Base-by-base conservation (phyloP, 2,888 invertebrate species). In the Caenorhabditis sinica region DNA sequence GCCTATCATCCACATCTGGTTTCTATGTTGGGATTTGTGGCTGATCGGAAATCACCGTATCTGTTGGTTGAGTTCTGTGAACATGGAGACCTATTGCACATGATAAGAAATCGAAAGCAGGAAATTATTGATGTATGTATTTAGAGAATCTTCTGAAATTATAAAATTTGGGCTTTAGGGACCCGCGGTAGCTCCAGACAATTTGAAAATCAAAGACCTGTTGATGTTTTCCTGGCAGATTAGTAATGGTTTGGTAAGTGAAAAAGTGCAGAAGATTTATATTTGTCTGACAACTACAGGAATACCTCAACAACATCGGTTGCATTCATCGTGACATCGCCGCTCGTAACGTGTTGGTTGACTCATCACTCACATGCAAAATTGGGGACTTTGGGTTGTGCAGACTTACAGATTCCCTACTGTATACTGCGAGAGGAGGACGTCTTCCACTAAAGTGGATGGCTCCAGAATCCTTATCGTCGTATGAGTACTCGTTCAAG, bases 301-400 rank as follows among this genome's bases (percentile, higher is more conserved):
- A 89, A 43, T 89, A 90, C 61, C 83, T 91, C 61, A 89, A 85
- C 75, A 88, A 85, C 71, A 86, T 88, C n/a, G 91, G 91, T 8
- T 91, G 91, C 68, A 91, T 91, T 43, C 91, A 91, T 76, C 83
- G 90, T 63, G 91, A 91, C 68, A 87, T 91, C 20, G 91, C 91
- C 11, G 90, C 90, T 1, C 76, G 91, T 30, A 91, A 91, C 58
- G 90, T 91, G 3, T 82, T 91, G 6, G 86, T 91, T 8, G 90
- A 89, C 71, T 76, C 76, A 17, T 69, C 74, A 0, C 87, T 88
- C 20, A 75, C 83, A 4, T 90, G 90, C 83, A 91, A 90, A 85
- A 91, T 91, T 33, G 91, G 88, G 5, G 91, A 91, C 79, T 91
- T 91, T 60, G 91, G 91, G 13, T 76, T 91, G 51, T 91, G 91